A percentile compares a stretch with the other conserved stretches of the same genome.
phyloP scores from a whole-genome alignment of 2,113 vertebrate genomes.

The Hystrix brachyura region DNA sequence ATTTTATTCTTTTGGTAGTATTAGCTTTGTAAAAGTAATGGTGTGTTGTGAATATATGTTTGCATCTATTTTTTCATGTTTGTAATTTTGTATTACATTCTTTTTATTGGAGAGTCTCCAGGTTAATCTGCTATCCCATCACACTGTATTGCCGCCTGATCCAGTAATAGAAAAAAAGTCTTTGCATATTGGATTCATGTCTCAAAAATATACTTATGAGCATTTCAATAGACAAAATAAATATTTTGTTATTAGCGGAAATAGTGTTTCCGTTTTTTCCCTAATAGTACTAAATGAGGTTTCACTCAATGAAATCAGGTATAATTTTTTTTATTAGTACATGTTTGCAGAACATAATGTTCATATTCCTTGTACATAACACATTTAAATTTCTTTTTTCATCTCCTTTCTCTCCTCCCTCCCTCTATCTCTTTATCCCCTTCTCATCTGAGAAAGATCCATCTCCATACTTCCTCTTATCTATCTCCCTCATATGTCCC shows the following conservation, averaged over 20 bases:
- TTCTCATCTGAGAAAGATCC: not conserved
- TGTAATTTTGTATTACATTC: not conserved
- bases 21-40: conserved; percentile 45
- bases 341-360: not conserved
- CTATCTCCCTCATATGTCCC: not conserved
- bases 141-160: not conserved
- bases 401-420: not conserved
- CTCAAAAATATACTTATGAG: not conserved
- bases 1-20: not conserved
- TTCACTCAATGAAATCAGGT: not conserved
- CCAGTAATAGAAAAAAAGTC: not conserved
- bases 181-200: not conserved
- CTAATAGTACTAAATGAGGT: not conserved
- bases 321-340: not conserved
- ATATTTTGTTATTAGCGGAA: not conserved
- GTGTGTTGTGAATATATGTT: conserved; percentile 1
- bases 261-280: not conserved
- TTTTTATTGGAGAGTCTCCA: not conserved
- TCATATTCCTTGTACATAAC: not conserved
- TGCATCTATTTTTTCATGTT: not conserved
- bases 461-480: not conserved
- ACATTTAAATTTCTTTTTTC: not conserved
- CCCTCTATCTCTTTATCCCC: not conserved
- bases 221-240: not conserved
- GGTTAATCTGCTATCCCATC: not conserved